Percentiles rank a stretch among this genome's conserved stretches.
These are phyloP conservation scores for Cossypha heuglini DNA, from an alignment of 2,797 vertebrate species.

Conservation along the genomic window DNA sequence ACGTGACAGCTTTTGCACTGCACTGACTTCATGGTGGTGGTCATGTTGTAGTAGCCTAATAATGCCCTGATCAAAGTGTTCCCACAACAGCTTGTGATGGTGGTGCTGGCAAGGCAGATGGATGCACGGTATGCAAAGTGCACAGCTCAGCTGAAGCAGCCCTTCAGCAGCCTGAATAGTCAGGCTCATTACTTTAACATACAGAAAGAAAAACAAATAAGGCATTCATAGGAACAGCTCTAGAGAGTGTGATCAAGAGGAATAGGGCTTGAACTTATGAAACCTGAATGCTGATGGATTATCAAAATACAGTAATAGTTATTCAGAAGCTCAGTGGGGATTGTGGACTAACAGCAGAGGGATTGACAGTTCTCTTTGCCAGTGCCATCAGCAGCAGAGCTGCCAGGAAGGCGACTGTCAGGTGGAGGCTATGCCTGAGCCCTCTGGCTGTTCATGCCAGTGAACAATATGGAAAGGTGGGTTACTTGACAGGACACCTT, in stretches of 20 bases:
- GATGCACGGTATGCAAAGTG: not conserved
- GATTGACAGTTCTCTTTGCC: not conserved
- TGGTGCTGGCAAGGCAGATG: not conserved
- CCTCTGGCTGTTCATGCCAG: not conserved
- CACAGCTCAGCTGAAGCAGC: conserved; percentile 7
- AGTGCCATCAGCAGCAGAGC: not conserved
- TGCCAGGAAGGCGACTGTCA: not conserved
- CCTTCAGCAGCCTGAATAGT: not conserved
- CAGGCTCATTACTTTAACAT: not conserved
- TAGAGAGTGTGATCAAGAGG: not conserved
- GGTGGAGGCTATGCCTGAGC: not conserved
- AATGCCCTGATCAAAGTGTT: not conserved
- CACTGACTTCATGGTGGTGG: not conserved
- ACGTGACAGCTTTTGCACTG: not conserved
- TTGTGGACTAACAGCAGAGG: not conserved
- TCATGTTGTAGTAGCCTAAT: not conserved
- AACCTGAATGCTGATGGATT: not conserved
- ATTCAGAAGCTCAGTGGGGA: not conserved
- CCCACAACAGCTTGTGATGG: not conserved
- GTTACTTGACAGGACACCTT: not conserved
- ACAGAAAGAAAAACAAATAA: not conserved
- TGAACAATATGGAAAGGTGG: not conserved
- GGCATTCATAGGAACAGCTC: not conserved
- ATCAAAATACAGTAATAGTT: not conserved
- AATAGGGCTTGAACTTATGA: not conserved